Percentiles rank a stretch among this genome's conserved stretches.
phyloP scores from a whole-genome alignment of 1,140 invertebrate species.

The Brachionus koreanus region DNA sequence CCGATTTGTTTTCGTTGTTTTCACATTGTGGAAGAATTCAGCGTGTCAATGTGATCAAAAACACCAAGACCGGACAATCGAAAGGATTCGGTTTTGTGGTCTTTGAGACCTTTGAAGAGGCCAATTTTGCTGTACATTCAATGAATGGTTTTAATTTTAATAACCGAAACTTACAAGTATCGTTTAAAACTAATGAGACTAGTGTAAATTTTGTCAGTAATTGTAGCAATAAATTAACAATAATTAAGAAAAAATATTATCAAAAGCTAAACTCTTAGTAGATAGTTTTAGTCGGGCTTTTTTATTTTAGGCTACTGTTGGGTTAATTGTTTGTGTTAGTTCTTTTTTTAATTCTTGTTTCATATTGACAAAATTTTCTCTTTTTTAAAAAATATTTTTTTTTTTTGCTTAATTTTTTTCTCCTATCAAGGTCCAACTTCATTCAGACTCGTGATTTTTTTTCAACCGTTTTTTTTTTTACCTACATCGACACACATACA shows the following conservation, averaged over 20 bases:
- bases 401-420: not conserved
- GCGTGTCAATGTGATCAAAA: conserved; percentile 36
- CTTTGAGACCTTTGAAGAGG: conserved; percentile 35
- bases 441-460: conserved; percentile 38
- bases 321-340: not conserved
- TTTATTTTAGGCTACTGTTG: not conserved
- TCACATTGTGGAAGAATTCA: conserved; percentile 22
- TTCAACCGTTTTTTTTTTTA: not conserved
- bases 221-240: not conserved
- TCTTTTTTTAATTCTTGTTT: not conserved
- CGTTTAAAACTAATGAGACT: conserved; percentile 7
- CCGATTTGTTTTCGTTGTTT: conserved; percentile 29
- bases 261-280: not conserved
- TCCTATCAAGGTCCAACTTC: conserved; percentile 4
- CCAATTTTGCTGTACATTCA: conserved; percentile 31
- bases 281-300: not conserved
- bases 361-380: conserved; percentile 36
- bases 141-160: conserved; percentile 40
- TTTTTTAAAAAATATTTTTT: not conserved
- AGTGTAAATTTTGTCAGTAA: conserved; percentile 23
- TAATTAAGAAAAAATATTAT: not conserved
- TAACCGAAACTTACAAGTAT: conserved; percentile 37
- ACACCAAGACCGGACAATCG: not conserved
- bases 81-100: conserved; percentile 43
- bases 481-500: not conserved